These are phyloP conservation scores for Diadophis punctatus DNA, from an alignment of 2,113 vertebrate genomes.

Conservation along the genomic window DNA sequence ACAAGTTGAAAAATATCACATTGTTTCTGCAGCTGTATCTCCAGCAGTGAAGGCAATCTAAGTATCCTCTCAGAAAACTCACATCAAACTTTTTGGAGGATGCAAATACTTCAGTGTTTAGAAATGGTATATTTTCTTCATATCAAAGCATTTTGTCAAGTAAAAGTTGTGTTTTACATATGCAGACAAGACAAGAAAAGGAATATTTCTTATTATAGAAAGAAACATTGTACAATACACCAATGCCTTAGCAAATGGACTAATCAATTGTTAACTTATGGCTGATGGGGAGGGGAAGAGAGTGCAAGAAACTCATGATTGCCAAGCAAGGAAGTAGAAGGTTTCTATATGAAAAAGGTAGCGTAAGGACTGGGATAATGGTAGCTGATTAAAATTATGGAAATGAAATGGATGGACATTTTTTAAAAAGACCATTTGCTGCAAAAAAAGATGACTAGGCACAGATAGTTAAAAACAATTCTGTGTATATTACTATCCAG, in stretches of 20 bases:
- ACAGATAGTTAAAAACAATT: not conserved
- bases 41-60: not conserved
- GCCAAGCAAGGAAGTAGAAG: not conserved
- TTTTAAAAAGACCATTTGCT: not conserved
- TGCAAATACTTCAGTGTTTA: not conserved
- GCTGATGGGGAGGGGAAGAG: not conserved
- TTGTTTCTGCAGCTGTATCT: not conserved
- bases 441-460: not conserved
- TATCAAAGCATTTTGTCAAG: not conserved
- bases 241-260: not conserved
- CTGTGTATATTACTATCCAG: not conserved
- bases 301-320: not conserved
- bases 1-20: not conserved
- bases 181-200: not conserved
- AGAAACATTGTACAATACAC: not conserved
- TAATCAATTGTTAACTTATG: not conserved
- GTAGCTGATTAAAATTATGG: not conserved
- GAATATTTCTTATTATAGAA: not conserved
- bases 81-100: not conserved
- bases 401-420: not conserved
- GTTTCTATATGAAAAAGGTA: not conserved
- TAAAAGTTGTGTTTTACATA: not conserved
- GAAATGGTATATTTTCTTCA: not conserved
- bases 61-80: not conserved
- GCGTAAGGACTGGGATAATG: not conserved